Conservation (phyloP, 2,888 invertebrate species). For the Coleophora flavipennella region DNA sequence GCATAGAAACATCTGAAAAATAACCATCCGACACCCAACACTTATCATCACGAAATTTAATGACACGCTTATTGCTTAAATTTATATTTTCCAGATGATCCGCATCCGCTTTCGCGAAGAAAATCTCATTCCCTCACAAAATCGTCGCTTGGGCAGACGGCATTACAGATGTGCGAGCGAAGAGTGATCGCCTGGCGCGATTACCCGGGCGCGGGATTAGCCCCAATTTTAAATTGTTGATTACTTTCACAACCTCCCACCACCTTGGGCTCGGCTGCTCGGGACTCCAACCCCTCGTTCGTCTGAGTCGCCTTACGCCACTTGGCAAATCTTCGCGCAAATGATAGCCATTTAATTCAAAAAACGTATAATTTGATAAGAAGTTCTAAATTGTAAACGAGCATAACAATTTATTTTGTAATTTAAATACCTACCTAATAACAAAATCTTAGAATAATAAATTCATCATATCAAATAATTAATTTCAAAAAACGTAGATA, state of each 20-base stretch:
- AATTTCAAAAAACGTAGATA: too few relatives aligned
- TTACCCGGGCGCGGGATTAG: conserved; percentile 55
- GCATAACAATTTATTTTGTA: too few relatives aligned
- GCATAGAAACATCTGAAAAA: conserved; percentile 7
- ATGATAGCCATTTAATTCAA: conserved; percentile 55
- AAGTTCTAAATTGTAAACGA: too few relatives aligned
- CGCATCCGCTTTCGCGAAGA: background rate
- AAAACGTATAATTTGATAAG: too few relatives aligned
- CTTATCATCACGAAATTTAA: conserved; percentile 5
- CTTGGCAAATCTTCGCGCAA: conserved; percentile 29
- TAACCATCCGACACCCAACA: conserved; percentile 32
- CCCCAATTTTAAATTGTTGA: conserved; percentile 70
- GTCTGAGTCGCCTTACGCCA: conserved; percentile 17
- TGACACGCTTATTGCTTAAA: too few relatives aligned
- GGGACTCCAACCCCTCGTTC: conserved; percentile 16
- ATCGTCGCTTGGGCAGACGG: conserved; percentile 8
- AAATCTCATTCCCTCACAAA: conserved; percentile 5
- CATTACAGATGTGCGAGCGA: conserved; percentile 14
- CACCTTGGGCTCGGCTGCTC: conserved; percentile 11
- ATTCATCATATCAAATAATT: too few relatives aligned
- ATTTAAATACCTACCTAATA: too few relatives aligned
- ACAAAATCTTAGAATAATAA: too few relatives aligned
- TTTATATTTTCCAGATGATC: too few relatives aligned
- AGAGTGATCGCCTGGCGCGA: conserved; percentile 49
- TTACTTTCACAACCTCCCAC: conserved; percentile 45